Evolutionary conservation across 1,140 invertebrate species (phyloP).

Genomic region (Drosophila funebris): DNA sequence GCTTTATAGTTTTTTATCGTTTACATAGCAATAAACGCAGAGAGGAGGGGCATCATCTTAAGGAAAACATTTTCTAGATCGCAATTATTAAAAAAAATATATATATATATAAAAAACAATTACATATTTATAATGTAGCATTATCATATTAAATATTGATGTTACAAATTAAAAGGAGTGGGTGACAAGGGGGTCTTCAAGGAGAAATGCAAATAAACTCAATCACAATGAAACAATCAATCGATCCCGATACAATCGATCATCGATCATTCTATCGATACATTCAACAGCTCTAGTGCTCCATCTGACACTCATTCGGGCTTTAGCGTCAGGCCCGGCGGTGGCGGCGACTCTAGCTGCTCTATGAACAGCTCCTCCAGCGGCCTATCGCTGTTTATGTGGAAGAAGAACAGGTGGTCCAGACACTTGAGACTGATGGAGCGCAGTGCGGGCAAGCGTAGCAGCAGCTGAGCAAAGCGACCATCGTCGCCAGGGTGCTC

Average conservation of each 20-base stretch:
- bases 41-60: constrained; percentile 53
- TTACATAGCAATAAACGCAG: constrained; percentile 57
- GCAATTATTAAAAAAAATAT: constrained; percentile 54
- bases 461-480: constrained; percentile 95
- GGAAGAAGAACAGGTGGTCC: constrained; percentile 98
- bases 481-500: constrained; percentile 95
- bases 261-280: constrained; percentile 17
- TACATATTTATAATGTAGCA: constrained; percentile 41
- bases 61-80: constrained; percentile 74
- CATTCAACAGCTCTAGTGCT: not conserved
- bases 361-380: constrained; percentile 78
- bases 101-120: constrained; percentile 55
- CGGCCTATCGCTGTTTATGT: constrained; percentile 91
- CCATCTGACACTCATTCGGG: constrained; percentile 36
- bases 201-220: constrained; percentile 77
- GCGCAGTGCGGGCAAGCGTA: constrained; percentile 96
- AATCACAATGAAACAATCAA: constrained; percentile 76
- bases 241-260: constrained; percentile 23
- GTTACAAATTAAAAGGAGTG: constrained; percentile 18
- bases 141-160: constrained; percentile 28
- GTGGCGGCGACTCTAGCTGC: constrained; percentile 65
- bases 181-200: not conserved
- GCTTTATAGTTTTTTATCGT: constrained; percentile 42
- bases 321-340: constrained; percentile 58
- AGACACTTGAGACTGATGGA: constrained; percentile 98